These are phyloP conservation scores for Misgurnus anguillicaudatus DNA, from an alignment of 2,113 vertebrate species.

Conservation along the genomic window DNA sequence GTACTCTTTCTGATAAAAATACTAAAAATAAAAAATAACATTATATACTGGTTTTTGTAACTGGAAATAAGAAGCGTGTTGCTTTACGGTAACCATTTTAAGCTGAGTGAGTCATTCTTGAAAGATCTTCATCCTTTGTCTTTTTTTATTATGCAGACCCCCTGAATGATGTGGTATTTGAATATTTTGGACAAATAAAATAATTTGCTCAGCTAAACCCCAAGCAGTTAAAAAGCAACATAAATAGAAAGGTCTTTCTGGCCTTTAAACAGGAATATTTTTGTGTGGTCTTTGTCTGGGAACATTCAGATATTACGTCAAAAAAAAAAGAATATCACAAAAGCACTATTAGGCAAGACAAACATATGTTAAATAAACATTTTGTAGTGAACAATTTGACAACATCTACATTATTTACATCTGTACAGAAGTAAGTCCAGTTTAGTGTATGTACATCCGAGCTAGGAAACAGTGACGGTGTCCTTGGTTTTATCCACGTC, in stretches of 20 bases:
- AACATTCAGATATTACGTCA: slow-evolving; percentile 20
- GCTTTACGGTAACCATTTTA: slow-evolving; percentile 13
- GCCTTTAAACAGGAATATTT: background rate
- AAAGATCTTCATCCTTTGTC: background rate
- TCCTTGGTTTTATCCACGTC: slow-evolving; percentile 85
- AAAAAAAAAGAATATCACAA: slow-evolving; percentile 26
- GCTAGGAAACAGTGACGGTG: slow-evolving; percentile 78
- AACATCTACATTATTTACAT: slow-evolving; percentile 41
- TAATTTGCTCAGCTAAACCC: background rate
- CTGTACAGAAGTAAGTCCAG: slow-evolving; percentile 58
- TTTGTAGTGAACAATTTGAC: slow-evolving; percentile 53
- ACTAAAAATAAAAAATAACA: slow-evolving; percentile 34
- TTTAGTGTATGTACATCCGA: slow-evolving; percentile 23
- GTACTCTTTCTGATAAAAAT: slow-evolving; percentile 18
- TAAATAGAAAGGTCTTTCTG: background rate
- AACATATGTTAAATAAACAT: slow-evolving; percentile 42
- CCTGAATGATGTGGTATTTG: background rate
- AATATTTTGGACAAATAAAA: slow-evolving; percentile 17
- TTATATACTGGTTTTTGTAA: slow-evolving; percentile 14
- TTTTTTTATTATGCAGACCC: background rate
- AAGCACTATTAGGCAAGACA: slow-evolving; percentile 56
- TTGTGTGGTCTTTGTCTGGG: background rate
- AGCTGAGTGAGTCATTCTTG: slow-evolving; percentile 21
- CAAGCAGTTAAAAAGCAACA: background rate
- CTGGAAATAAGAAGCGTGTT: background rate